These are phyloP conservation scores for Sprattus sprattus DNA, from an alignment of 2,113 vertebrate genomes.

Conservation along the genomic window DNA sequence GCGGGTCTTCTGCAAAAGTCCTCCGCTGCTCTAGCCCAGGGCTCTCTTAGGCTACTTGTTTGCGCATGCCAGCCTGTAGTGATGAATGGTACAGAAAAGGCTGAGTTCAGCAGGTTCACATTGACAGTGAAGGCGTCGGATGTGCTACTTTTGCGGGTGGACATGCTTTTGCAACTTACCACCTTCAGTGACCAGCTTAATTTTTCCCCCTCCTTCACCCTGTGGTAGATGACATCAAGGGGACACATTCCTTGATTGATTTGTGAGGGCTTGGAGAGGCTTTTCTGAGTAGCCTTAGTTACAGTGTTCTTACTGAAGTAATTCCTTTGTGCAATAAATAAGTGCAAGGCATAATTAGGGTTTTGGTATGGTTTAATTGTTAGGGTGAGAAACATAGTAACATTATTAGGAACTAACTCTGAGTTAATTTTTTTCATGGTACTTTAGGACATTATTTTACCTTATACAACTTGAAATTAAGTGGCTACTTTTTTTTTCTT, in stretches of 20 bases:
- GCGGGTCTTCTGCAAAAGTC: background rate
- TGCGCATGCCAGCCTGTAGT: constrained; percentile 52
- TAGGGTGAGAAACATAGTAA: background rate
- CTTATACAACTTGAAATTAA: background rate
- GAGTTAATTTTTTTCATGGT: background rate
- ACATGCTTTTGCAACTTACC: background rate
- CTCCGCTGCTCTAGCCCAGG: background rate
- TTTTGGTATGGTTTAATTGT: background rate
- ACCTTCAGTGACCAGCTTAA: background rate
- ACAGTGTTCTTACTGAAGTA: background rate
- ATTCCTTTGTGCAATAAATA: background rate
- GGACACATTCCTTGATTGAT: background rate
- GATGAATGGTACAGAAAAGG: constrained; percentile 39
- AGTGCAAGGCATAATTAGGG: background rate
- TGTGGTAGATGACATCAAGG: background rate
- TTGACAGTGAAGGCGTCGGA: background rate
- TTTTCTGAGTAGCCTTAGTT: background rate
- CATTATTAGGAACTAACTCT: background rate
- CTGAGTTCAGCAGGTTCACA: constrained; percentile 48
- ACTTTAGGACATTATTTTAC: background rate
- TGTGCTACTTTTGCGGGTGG: background rate
- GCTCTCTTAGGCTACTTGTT: constrained; percentile 32
- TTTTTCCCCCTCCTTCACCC: background rate
- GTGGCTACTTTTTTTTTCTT: background rate
- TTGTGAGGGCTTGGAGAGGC: background rate